Evolutionary conservation across 2,888 invertebrate genomes (phyloP).

Genomic region (Corythucha ciliata): DNA sequence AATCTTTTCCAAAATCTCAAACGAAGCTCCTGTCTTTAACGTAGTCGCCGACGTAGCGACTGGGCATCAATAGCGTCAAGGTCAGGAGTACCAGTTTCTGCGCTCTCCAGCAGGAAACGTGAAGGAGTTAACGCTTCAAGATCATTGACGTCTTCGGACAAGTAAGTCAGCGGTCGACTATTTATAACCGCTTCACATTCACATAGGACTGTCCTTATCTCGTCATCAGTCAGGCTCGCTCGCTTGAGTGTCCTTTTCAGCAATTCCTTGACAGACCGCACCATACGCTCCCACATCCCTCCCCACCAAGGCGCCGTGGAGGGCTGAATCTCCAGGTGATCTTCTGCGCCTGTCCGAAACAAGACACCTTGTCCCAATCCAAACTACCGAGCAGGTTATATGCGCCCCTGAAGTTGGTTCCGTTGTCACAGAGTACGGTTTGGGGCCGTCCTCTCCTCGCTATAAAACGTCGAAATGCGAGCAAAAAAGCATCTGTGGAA

Average conservation of each 20-base stretch:
- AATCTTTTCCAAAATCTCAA: no score
- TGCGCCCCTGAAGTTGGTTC: constrained; percentile 40
- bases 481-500: constrained; percentile 37
- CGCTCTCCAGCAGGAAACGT: constrained; percentile 12
- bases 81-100: not conserved
- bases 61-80: constrained; percentile 16
- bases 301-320: constrained; percentile 19
- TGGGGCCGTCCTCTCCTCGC: constrained; percentile 37
- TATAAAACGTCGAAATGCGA: constrained; percentile 38
- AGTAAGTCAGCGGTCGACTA: constrained; percentile 23
- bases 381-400: constrained; percentile 44
- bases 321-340: constrained; percentile 40
- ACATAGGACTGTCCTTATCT: no score
- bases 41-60: no score
- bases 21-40: no score
- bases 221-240: no score
- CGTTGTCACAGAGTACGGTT: constrained; percentile 40
- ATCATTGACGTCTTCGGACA: constrained; percentile 9
- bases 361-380: constrained; percentile 42
- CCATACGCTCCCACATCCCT: constrained; percentile 39
- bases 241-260: constrained; percentile 21
- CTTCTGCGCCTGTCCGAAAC: constrained; percentile 27
- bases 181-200: constrained; percentile 18
- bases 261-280: constrained; percentile 23
- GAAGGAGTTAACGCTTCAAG: constrained; percentile 22